A percentile compares a stretch with the other conserved stretches of the same genome.
phyloP scores from a whole-genome alignment of 2,888 invertebrate genomes.

The Chironomus tentans region DNA sequence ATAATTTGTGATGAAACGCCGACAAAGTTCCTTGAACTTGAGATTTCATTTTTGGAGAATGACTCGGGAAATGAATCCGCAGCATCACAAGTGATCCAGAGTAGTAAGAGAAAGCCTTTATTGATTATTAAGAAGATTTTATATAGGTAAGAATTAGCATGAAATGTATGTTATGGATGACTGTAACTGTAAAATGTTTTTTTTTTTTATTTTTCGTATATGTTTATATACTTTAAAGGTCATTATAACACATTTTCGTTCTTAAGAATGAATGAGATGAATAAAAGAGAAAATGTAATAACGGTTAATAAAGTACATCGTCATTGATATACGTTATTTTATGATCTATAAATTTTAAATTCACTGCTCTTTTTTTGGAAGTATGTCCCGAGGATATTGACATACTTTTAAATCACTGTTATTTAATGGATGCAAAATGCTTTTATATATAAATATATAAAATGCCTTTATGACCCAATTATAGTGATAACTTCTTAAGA shows the following conservation, averaged over 20 bases:
- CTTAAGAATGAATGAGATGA: not conserved
- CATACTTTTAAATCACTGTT: no score
- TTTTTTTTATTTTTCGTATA: not conserved
- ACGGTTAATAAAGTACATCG: not conserved
- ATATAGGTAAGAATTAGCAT: not conserved
- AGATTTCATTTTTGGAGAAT: not conserved
- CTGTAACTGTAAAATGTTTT: not conserved
- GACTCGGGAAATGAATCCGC: not conserved
- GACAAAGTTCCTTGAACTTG: constrained; percentile 3
- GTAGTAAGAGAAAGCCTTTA: constrained; percentile 9
- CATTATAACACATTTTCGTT: constrained; percentile 3
- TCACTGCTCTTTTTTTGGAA: not conserved
- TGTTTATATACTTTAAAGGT: not conserved
- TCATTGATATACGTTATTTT: no score
- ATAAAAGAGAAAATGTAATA: not conserved
- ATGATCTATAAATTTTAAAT: no score
- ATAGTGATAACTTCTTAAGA: no score
- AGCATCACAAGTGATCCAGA: constrained; percentile 8
- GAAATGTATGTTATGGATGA: not conserved
- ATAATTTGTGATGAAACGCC: constrained; percentile 16
- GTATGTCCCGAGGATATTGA: no score
- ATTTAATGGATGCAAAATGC: no score
- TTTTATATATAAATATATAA: no score
- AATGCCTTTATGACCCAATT: no score
- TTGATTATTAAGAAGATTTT: not conserved